These are phyloP conservation scores for Aphelenchoides besseyi DNA, from an alignment of 1,140 invertebrate species.

Conservation along the genomic window DNA sequence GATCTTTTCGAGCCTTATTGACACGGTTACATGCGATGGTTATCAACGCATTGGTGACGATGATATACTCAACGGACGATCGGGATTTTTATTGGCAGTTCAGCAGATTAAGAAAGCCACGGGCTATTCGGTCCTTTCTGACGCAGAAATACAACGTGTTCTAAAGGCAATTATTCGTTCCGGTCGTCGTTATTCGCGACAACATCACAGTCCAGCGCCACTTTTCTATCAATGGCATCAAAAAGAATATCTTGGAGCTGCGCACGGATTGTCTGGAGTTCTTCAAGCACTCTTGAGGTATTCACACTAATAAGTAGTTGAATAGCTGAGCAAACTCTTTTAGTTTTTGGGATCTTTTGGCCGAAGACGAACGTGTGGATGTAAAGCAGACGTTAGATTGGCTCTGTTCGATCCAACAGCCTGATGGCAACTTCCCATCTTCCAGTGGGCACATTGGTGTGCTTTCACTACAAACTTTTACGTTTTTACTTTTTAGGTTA, in stretches of 20 bases:
- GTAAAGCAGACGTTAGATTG: slow-evolving; percentile 67
- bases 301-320: not conserved
- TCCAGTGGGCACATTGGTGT: slow-evolving; percentile 70
- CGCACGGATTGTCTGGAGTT: slow-evolving; percentile 53
- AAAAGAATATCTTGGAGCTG: slow-evolving; percentile 54
- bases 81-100: slow-evolving; percentile 35
- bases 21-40: slow-evolving; percentile 12
- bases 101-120: slow-evolving; percentile 32
- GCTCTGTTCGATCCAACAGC: slow-evolving; percentile 68
- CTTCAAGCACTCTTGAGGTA: slow-evolving; percentile 50
- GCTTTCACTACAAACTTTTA: not conserved
- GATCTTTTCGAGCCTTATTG: slow-evolving; percentile 26
- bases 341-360: slow-evolving; percentile 43
- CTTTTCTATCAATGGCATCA: slow-evolving; percentile 54
- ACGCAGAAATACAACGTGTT: slow-evolving; percentile 35
- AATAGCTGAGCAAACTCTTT: not conserved
- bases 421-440: slow-evolving; percentile 82
- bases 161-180: slow-evolving; percentile 36
- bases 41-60: slow-evolving; percentile 45
- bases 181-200: slow-evolving; percentile 33
- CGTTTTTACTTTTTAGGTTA: slow-evolving; percentile 13
- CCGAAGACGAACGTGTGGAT: slow-evolving; percentile 25
- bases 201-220: slow-evolving; percentile 27
- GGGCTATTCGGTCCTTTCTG: slow-evolving; percentile 28
- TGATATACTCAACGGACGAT: slow-evolving; percentile 40